Conservation (phyloP, 2,113 vertebrate genomes). For the Mesocricetus auratus region DNA sequence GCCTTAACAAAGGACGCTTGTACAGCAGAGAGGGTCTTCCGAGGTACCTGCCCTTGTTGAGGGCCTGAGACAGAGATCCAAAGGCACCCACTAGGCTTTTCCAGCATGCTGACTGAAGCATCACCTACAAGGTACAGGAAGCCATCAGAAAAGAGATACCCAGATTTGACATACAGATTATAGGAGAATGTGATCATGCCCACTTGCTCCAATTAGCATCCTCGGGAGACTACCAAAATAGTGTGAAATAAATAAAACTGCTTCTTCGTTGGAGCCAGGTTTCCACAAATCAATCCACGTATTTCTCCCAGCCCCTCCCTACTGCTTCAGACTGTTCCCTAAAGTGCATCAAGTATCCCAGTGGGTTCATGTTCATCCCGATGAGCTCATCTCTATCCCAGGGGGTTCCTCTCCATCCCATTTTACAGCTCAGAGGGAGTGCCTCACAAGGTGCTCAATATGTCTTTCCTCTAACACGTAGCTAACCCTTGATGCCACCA, state of each 20-base stretch:
- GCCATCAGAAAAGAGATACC: background rate
- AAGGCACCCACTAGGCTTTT: background rate
- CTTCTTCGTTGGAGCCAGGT: background rate
- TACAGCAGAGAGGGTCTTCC: background rate
- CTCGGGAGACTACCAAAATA: too few species aligned
- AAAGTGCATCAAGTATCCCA: background rate
- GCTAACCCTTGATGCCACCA: background rate
- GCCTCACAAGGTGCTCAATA: background rate
- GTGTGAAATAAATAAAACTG: background rate
- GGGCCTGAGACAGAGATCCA: background rate
- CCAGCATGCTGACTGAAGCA: background rate
- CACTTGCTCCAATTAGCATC: background rate
- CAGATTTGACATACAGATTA: background rate
- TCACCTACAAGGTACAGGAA: too few species aligned
- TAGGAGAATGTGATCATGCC: background rate
- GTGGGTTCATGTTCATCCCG: background rate
- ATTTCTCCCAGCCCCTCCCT: background rate
- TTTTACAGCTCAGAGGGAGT: background rate
- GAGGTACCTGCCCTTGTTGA: fast-evolving
- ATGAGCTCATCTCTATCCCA: too few species aligned
- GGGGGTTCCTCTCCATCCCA: too few species aligned
- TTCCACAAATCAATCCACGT: background rate
- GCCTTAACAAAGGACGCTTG: fast-evolving
- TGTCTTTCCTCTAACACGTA: background rate
- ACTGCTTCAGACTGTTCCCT: background rate